Base-by-base conservation (phyloP, 2,888 invertebrate species). In the Melanargia galathea region DNA sequence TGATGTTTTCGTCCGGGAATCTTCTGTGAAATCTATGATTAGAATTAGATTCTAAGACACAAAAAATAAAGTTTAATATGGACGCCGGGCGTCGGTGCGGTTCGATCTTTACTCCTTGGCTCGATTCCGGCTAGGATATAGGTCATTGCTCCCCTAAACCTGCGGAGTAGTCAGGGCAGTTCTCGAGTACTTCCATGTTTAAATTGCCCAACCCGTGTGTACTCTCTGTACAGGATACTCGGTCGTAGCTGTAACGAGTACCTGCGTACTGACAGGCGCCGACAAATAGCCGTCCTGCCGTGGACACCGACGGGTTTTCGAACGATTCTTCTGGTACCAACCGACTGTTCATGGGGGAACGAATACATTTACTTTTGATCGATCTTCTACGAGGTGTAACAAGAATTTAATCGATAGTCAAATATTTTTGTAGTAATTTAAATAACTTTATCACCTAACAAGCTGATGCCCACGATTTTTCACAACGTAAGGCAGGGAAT, bases 81-180 rank as follows among this genome's bases (percentile, higher is more conserved):
- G 80, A 78, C 76, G 75, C 76, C 66, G 73, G 75, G 73, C 69
- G 72, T 70, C 70, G 65, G 64, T 79, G 82, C 75, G 73, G 79
- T 86, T 88, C 75, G 64, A 76, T 74, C 87, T 81, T 87, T 86
- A 76, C 84, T 77, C 71, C 71, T 69, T 76, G 79, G 71, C 76
- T 73, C 75, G 67, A 73, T 74, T 72, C 75, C 77, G 80, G 77
- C 90, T 90, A 91, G 90, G 90, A 91, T 90, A 90, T 91, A 89
- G 90, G 90, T 91, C 90, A 87, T 86, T 91, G 90, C 87, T 90
- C 90, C 90, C 90, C 90, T 89, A 91, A 91, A 91, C 86, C 86
- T 86, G 88, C 74, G 79, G 84, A 88, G 87, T 77, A 86, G 89
- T 88, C 89, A 77, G 89, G 88, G 86, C 90, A 82, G 87, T 88